phyloP scores from a whole-genome alignment of 1,140 invertebrate genomes.

The Calliopsis andreniformis region DNA sequence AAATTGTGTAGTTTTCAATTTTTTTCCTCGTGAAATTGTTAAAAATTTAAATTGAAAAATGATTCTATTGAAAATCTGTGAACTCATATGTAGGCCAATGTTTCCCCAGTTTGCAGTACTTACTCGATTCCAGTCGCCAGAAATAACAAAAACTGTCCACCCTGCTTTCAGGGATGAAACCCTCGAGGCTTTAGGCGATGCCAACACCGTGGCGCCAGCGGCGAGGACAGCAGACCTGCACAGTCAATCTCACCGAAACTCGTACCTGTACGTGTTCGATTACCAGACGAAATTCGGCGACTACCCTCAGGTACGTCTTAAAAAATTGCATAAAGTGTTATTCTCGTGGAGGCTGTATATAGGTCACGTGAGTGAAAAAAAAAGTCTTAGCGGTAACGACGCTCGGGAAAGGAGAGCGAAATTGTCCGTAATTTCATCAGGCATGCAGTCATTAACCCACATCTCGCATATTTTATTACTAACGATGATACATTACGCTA shows the following conservation, averaged over 20 bases:
- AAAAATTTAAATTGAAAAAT: too few relatives aligned
- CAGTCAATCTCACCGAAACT: conserved; percentile 90
- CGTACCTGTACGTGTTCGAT: conserved; percentile 96
- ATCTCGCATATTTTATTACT: conserved; percentile 35
- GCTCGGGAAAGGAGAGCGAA: neutral
- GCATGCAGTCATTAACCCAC: conserved; percentile 19
- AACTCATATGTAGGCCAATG: too few relatives aligned
- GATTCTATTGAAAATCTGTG: too few relatives aligned
- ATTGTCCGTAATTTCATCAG: conserved; percentile 22
- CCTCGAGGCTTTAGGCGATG: conserved; percentile 95
- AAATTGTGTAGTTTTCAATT: too few relatives aligned
- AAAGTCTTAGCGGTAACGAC: neutral
- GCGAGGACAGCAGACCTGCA: conserved; percentile 96
- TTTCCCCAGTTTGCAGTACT: too few relatives aligned
- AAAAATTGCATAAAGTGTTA: neutral
- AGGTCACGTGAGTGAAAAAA: neutral
- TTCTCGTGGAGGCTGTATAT: neutral
- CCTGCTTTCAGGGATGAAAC: conserved; percentile 97
- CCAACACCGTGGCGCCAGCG: conserved; percentile 95
- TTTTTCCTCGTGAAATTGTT: too few relatives aligned
- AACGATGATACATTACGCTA: conserved; percentile 44
- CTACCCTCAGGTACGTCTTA: conserved; percentile 89
- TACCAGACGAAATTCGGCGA: conserved; percentile 96
- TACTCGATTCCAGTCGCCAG: too few relatives aligned
- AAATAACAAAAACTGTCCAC: too few relatives aligned